Percentiles rank a stretch among this genome's conserved stretches.
Conservation (phyloP, 2,797 vertebrate genomes). For the Agapornis canus region DNA sequence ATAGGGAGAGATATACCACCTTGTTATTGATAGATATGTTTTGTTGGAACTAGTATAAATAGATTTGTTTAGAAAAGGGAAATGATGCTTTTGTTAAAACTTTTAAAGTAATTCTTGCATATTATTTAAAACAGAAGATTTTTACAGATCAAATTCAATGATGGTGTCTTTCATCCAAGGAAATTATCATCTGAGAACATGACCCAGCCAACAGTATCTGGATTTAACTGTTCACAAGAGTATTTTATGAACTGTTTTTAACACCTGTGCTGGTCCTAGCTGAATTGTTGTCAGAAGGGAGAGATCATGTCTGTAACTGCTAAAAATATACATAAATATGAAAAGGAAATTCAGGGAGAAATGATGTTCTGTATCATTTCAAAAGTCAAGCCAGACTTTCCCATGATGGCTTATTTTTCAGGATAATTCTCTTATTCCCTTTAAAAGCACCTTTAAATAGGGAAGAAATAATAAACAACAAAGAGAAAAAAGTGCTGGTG, state of each 20-base stretch:
- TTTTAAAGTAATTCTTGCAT: neutral
- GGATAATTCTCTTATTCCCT: neutral
- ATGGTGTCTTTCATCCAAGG: neutral
- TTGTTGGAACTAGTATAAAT: neutral
- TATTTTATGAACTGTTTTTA: neutral
- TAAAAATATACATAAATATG: neutral
- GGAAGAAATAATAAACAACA: neutral
- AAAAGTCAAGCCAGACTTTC: neutral
- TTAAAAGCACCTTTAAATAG: neutral
- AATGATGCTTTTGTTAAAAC: neutral
- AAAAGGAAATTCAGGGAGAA: neutral
- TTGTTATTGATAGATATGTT: neutral
- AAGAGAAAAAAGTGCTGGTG: neutral
- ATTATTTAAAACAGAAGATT: neutral
- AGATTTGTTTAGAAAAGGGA: neutral
- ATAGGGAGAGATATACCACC: neutral
- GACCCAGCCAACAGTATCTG: neutral
- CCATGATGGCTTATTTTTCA: neutral
- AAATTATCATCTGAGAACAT: neutral
- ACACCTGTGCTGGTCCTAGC: neutral
- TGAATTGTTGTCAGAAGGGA: neutral
- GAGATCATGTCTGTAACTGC: neutral
- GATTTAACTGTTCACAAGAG: neutral
- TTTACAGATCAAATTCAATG: neutral
- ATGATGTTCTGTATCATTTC: neutral